Evolutionary conservation across 2,113 vertebrate species (phyloP), one percentile per base, ranked within the genome.

Genomic region (Gasterosteus aculeatus): DNA sequence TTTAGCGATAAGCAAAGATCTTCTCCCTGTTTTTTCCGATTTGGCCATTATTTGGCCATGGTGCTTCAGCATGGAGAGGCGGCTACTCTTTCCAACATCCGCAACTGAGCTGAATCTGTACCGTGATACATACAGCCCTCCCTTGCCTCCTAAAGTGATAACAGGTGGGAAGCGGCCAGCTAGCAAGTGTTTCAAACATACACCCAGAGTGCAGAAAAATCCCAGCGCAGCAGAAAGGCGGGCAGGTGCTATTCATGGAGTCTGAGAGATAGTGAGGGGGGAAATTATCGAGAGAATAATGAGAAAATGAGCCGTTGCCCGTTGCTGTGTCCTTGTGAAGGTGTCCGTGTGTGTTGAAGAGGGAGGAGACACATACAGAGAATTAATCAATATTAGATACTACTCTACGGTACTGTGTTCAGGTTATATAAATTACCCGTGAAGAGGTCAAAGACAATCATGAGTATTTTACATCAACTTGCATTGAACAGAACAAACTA

Each of bases 231-330:
- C 75, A 81, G 57, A 78, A 74, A 73, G 78, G 66, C 47, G 2
- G 79, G 75, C 83, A 81, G 84, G 77, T 85, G 87, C 85, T 91
- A 89, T 91, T 90, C 87, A 85, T 81, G 84, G 86, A 80, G 70
- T 68, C 75, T 69, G 59, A n/a, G 72, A 83, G 77, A 88, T 90
- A 92, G 90, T 88, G 86, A 89, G 84, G 53, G 22, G 51, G 38
- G 61, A 77, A 84, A 82, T 63, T 78, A 41, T 67, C 59, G 57
- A 70, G 70, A 63, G 56, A 75, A 85, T 77, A 58, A 70, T 74
- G 64, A 56, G 64, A 49, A 51, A 80, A 78, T 78, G 61, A 87
- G 72, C 19, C 22, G 14, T 57, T 78, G 72, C 46, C 66, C 70
- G 19, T 63, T 65, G 1, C 46, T 75, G 69, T 73, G 19, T 63